Base-by-base conservation (phyloP, 2,797 vertebrate genomes). In the Emys orbicularis region DNA sequence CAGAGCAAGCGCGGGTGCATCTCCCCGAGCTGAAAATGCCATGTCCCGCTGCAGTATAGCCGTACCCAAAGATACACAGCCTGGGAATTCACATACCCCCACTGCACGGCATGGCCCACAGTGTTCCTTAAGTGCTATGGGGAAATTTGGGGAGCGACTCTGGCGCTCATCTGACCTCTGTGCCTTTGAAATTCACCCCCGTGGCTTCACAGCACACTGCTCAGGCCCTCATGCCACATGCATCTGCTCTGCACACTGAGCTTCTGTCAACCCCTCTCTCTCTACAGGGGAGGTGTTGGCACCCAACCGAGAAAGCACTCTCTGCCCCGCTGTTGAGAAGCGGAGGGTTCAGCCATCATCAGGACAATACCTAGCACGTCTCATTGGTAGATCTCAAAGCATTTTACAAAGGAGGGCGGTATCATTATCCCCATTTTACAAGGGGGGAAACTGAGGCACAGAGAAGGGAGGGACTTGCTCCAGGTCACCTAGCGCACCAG, bases 151-250 rank as follows among this genome's bases (percentile, higher is more conserved):
- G n/a, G 34, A n/a, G 34, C 8, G 16, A n/a, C 34, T 19, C 34
- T 4, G 61, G 61, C 0, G 34, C 34, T 68, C 34, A 15, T n/a
- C 31, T 21, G 59, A 6, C 13, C 59, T 59, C 57, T 31, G 57
- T 2, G 31, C 59, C 59, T 65, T n/a, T 65, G 59, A 65, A n/a
- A n/a, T 65, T n/a, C 31, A 65, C 61, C 16, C 8, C 34, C 4
- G 1, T 8, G 25, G 31, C 61, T n/a, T 68, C 4, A 1, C n/a
- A 23, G 5, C 65, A 37, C 19, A 3, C n/a, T 37, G n/a, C 65
- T 37, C n/a, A 21, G n/a, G 65, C 65, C 65, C n/a, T 10, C 34
- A 10, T 5, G 19, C n/a, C 19, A 68, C 18, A 37, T 11, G 18
- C 34, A n/a, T 10, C 65, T 16, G n/a, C 1, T 10, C 65, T 37